phyloP scores from a whole-genome alignment of 2,113 vertebrate genomes.

The Phrynocephalus versicolor region DNA sequence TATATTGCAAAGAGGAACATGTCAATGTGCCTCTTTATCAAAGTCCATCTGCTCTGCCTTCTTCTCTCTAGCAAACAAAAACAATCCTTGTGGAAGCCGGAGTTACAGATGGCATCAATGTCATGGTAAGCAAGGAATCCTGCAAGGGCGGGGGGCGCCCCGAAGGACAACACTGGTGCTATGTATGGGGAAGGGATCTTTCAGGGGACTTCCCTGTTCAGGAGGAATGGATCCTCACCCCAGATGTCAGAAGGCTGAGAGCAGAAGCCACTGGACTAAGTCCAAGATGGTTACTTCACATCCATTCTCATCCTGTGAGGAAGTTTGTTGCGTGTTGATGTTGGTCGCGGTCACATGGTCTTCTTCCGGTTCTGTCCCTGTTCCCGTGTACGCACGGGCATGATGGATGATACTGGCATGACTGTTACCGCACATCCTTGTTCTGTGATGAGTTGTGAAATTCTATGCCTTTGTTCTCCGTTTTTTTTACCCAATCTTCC shows the following conservation, averaged over 20 bases:
- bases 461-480: too few species aligned
- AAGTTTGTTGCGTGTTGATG: too few species aligned
- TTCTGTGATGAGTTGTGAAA: too few species aligned
- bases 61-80: neutral
- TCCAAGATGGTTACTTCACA: too few species aligned
- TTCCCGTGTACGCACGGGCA: too few species aligned
- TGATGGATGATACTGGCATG: too few species aligned
- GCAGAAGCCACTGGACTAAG: neutral
- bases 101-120: neutral
- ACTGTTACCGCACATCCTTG: too few species aligned
- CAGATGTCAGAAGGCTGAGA: neutral
- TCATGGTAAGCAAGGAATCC: neutral
- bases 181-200: neutral
- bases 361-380: too few species aligned
- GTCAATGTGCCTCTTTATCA: neutral
- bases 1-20: neutral
- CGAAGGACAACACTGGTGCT: neutral
- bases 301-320: too few species aligned
- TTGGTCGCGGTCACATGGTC: too few species aligned
- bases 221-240: too few species aligned
- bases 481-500: too few species aligned
- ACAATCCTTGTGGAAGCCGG: neutral
- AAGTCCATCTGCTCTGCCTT: neutral
- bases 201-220: neutral
- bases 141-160: neutral